Evolutionary conservation across 2,888 invertebrate genomes (phyloP), one percentile per base, ranked within the genome.

Genomic region (Julus scandinavius): DNA sequence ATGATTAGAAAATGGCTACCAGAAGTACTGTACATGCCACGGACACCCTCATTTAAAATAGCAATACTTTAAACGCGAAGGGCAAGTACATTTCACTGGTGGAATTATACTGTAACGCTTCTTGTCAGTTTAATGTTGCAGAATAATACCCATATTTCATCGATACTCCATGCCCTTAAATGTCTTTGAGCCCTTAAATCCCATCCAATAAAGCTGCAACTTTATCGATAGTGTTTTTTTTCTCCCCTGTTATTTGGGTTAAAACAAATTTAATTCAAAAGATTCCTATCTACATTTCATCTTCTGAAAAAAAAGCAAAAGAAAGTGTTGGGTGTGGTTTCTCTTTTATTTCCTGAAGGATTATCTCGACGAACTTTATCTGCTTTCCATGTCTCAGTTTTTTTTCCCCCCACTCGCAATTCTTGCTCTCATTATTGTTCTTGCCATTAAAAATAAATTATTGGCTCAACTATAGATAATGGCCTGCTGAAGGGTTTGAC

Each of bases 321-420:
- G 29, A 72, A 72, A 72, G 72, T 72, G 72, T n/a, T 72, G 72
- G 72, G 72, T 29, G 72, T 72, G 72, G 72, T 72, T 72, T 11
- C 13, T 72, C 4, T 54, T 54, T 72, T 29, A 72, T 72, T 72
- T 72, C 72, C 72, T 72, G 29, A 72, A 72, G 29, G 20, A 29
- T 72, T 29, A 72, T 72, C 72, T 72, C 11, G 11, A 29, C 29
- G 72, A 72, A 72, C 72, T 7, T 54, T 72, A 29, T 72, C 72
- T 72, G 9, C 54, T 54, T 54, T 54, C 54, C 54, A 17, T 17
- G 54, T 17, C 54, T 13, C 54, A 54, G 54, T 15, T 54, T 11
- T n/a, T 63, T 63, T n/a, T n/a, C 63, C n/a, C n/a, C 11, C 11
- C 5, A 9, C 9, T 29, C 5, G 29, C 9, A 72, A 29, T 72